Percentiles rank a stretch among this genome's conserved stretches.
phyloP scores from a whole-genome alignment of 2,113 vertebrate species.

The Mesoclemmys tuberculata region DNA sequence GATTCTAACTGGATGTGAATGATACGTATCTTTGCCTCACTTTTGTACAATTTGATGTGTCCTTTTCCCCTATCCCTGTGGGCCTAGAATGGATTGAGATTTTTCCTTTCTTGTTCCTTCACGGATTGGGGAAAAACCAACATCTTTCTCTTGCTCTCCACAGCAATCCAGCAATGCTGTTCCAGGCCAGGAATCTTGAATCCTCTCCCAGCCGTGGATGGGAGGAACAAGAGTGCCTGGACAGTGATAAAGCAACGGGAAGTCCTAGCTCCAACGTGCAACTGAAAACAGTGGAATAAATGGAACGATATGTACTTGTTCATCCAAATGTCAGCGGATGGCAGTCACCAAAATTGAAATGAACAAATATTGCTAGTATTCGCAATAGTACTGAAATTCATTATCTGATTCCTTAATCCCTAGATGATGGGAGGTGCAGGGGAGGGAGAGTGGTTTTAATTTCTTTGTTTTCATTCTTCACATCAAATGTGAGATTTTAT shows the following conservation, averaged over 20 bases:
- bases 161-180: not conserved
- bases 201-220: not conserved
- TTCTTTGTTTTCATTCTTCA: not conserved
- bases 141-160: not conserved
- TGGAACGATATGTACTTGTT: not conserved
- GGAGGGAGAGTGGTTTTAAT: rapidly evolving
- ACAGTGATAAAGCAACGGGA: not conserved
- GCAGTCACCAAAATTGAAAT: not conserved
- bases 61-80: not conserved
- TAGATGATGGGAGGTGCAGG: not conserved
- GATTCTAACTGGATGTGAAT: not conserved
- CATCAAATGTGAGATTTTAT: not conserved
- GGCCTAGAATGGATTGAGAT: not conserved
- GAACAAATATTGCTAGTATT: not conserved
- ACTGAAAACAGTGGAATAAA: not conserved
- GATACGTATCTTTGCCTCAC: rapidly evolving
- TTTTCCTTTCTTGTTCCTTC: not conserved
- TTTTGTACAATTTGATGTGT: not conserved
- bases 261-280: not conserved
- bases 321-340: not conserved
- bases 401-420: rapidly evolving
- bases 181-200: not conserved
- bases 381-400: not conserved
- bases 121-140: not conserved
- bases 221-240: not conserved